A percentile compares a stretch with the other conserved stretches of the same genome.
Evolutionary conservation across 1,140 invertebrate species (phyloP).

Genomic region (Drosophila watanabei): DNA sequence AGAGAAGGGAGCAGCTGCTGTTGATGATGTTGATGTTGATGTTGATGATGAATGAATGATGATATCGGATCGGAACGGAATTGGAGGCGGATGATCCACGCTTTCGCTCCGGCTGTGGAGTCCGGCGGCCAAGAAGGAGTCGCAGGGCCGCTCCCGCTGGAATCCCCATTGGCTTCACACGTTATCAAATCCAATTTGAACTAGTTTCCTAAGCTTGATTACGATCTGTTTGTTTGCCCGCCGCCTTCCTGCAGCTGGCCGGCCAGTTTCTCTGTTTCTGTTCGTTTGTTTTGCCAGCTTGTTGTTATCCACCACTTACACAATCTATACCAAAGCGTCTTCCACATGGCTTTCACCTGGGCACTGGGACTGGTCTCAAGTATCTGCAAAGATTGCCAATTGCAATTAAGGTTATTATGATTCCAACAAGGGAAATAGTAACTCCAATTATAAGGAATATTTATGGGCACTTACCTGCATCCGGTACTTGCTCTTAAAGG

Average conservation of each 20-base stretch:
- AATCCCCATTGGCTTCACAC: constrained; percentile 47
- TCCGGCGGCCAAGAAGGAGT: constrained; percentile 18
- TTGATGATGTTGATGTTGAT: not conserved
- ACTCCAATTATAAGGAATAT: no score
- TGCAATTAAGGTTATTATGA: not conserved
- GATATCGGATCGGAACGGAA: constrained; percentile 21
- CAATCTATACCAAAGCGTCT: constrained; percentile 31
- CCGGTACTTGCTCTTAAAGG: not conserved
- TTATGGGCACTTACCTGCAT: not conserved
- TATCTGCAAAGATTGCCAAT: constrained; percentile 2
- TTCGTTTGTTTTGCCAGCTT: constrained; percentile 29
- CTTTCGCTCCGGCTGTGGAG: constrained; percentile 30
- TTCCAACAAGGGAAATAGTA: not conserved
- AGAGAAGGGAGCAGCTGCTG: constrained; percentile 3
- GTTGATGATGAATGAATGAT: not conserved
- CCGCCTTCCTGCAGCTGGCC: constrained; percentile 19
- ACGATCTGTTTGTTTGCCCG: constrained; percentile 34
- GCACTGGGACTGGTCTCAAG: constrained; percentile 3
- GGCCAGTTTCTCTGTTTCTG: constrained; percentile 29
- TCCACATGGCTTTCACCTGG: constrained; percentile 10
- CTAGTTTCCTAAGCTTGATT: constrained; percentile 46
- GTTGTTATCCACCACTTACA: constrained; percentile 38
- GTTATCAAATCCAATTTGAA: constrained; percentile 46
- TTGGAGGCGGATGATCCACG: constrained; percentile 20
- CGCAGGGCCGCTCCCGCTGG: constrained; percentile 21